Evolutionary conservation across 2,888 invertebrate genomes (phyloP).

Genomic region (Drosophila anomelani): DNA sequence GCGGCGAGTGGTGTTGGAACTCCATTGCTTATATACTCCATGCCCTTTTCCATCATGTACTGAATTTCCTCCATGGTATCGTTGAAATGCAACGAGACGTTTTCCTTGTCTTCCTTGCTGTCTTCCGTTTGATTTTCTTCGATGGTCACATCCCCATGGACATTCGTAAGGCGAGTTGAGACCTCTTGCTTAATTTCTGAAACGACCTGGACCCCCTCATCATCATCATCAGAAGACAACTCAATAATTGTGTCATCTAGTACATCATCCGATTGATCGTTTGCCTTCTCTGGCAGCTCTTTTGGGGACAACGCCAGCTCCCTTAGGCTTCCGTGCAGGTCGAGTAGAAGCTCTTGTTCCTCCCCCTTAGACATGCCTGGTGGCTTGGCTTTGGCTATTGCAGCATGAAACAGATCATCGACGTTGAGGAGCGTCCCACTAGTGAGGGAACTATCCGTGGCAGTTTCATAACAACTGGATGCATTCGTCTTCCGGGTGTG

Average conservation of each 20-base stretch:
- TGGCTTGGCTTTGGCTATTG: slow-evolving; percentile 56
- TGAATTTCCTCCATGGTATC: slow-evolving; percentile 85
- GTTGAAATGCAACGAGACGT: slow-evolving; percentile 82
- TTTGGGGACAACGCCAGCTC: slow-evolving; percentile 51
- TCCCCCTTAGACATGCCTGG: slow-evolving; percentile 51
- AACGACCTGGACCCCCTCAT: slow-evolving; percentile 37
- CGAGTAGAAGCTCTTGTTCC: slow-evolving; percentile 47
- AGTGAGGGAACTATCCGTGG: slow-evolving; percentile 69
- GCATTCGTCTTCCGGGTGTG: slow-evolving; percentile 57
- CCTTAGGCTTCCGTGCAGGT: slow-evolving; percentile 66
- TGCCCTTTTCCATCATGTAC: slow-evolving; percentile 83
- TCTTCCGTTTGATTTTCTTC: slow-evolving; percentile 24
- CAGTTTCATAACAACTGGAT: slow-evolving; percentile 81
- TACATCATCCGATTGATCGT: slow-evolving; percentile 13
- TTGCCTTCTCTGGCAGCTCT: background rate
- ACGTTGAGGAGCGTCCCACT: slow-evolving; percentile 47
- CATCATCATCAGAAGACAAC: slow-evolving; percentile 65
- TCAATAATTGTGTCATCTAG: slow-evolving; percentile 70
- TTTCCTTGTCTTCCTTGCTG: slow-evolving; percentile 63
- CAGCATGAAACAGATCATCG: slow-evolving; percentile 60
- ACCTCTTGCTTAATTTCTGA: slow-evolving; percentile 41
- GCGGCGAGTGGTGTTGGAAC: slow-evolving; percentile 2
- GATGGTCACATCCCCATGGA: background rate
- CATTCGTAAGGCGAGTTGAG: background rate
- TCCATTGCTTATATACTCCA: slow-evolving; percentile 78